phyloP scores from a whole-genome alignment of 2,797 vertebrate genomes.

The Leontopithecus rosalia region DNA sequence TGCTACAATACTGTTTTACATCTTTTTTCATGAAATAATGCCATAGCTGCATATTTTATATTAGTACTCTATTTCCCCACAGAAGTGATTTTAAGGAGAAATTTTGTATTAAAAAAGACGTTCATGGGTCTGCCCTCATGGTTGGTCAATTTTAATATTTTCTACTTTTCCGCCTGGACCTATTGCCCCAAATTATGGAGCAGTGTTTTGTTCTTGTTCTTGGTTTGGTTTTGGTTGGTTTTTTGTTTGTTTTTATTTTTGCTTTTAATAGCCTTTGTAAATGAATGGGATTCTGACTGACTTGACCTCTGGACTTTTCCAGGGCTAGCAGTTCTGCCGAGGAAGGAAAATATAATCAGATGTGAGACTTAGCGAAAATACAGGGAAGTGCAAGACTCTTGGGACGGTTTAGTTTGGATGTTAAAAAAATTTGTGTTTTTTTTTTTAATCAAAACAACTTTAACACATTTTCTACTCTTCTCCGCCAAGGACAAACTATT shows the following conservation, averaged over 20 bases:
- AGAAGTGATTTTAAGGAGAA: background rate
- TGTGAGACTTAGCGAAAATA: background rate
- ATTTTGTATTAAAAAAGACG: background rate
- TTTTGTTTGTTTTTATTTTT: background rate
- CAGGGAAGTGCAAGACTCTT: background rate
- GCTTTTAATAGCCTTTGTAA: background rate
- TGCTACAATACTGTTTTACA: background rate
- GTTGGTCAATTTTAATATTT: background rate
- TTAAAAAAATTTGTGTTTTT: background rate
- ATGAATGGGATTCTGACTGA: background rate
- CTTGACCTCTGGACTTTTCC: background rate
- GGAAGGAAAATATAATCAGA: background rate
- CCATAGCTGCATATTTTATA: background rate
- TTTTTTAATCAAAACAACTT: conserved; percentile 29
- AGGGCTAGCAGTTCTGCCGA: background rate
- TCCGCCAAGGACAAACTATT: background rate
- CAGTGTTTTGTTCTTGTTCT: background rate
- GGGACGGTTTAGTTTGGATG: conserved; percentile 32
- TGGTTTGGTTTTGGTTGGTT: background rate
- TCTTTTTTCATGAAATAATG: background rate
- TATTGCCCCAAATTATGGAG: background rate
- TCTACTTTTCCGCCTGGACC: background rate
- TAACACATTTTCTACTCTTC: conserved; percentile 34
- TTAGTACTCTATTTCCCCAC: background rate
- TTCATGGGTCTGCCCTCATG: background rate